phyloP scores from a whole-genome alignment of 2,888 invertebrate genomes.

The Schizotus pectinicornis region DNA sequence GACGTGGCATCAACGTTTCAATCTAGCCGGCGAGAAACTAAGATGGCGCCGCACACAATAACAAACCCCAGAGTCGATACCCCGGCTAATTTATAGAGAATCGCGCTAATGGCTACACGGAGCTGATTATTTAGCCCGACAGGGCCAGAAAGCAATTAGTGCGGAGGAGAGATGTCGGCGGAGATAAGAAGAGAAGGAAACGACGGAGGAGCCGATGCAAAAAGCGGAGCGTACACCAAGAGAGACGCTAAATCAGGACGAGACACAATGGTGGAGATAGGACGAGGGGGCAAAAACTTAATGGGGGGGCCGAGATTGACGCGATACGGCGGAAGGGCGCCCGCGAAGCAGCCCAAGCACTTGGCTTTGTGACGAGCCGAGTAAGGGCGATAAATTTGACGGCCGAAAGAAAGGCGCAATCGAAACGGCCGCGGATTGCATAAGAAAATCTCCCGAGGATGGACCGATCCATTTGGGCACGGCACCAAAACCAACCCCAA shows the following conservation, averaged over 20 bases:
- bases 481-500: no score
- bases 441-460: no score
- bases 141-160: slow-evolving; percentile 43
- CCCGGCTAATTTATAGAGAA: slow-evolving; percentile 50
- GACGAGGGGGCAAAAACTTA: slow-evolving; percentile 35
- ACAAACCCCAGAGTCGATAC: slow-evolving; percentile 40
- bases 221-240: slow-evolving; percentile 42
- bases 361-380: no score
- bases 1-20: slow-evolving; percentile 21
- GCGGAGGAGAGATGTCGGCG: slow-evolving; percentile 28
- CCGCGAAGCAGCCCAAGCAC: slow-evolving; percentile 7
- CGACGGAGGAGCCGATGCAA: slow-evolving; percentile 47
- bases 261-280: slow-evolving; percentile 39
- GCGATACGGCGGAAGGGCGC: slow-evolving; percentile 23
- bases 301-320: slow-evolving; percentile 35
- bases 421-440: slow-evolving; percentile 21
- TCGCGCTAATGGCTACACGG: slow-evolving; percentile 50
- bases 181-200: slow-evolving; percentile 31
- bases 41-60: slow-evolving; percentile 8
- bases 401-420: slow-evolving; percentile 2
- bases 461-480: no score
- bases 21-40: slow-evolving; percentile 11
- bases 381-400: no score
- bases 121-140: slow-evolving; percentile 49
- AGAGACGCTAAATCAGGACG: slow-evolving; percentile 41